Percentiles rank a stretch among this genome's conserved stretches.
Conservation (phyloP, 1,140 invertebrate genomes). For the Parasteatoda tepidariorum region DNA sequence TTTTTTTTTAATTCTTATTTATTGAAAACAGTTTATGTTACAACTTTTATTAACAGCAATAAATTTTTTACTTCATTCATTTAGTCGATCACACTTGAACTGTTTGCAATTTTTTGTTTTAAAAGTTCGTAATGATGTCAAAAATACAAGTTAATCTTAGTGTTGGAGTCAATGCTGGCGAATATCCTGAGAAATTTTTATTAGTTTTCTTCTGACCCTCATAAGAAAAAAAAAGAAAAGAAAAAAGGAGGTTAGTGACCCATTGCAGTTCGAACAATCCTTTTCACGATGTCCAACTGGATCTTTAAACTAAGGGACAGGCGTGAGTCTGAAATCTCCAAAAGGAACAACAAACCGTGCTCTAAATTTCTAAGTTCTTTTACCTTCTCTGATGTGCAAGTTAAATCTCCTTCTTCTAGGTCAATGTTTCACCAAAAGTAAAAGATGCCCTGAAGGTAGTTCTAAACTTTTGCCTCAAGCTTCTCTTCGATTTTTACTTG, state of each 20-base stretch:
- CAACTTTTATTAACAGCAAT: no score
- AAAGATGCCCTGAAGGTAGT: conserved; percentile 7
- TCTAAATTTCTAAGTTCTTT: conserved; percentile 48
- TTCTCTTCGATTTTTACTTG: background rate
- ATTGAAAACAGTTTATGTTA: no score
- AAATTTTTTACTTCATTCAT: no score
- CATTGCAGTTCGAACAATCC: conserved; percentile 17
- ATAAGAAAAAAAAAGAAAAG: background rate
- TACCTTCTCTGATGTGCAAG: conserved; percentile 47
- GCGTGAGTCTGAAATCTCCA: background rate
- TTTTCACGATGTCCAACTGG: conserved; percentile 21
- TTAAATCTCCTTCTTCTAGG: conserved; percentile 35
- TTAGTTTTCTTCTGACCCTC: no score
- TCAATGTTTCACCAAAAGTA: conserved; percentile 49
- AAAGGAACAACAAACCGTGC: conserved; percentile 2
- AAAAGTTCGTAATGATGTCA: no score
- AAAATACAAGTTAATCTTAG: no score
- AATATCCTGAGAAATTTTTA: no score
- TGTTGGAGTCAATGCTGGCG: no score
- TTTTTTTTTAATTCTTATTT: no score
- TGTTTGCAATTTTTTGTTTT: no score
- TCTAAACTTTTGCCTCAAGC: conserved; percentile 36
- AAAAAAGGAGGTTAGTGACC: conserved; percentile 27
- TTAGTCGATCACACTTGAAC: no score
- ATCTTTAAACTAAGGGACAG: background rate